Evolutionary conservation across 2,113 vertebrate genomes (phyloP).

Genomic region (Ginglymostoma cirratum): DNA sequence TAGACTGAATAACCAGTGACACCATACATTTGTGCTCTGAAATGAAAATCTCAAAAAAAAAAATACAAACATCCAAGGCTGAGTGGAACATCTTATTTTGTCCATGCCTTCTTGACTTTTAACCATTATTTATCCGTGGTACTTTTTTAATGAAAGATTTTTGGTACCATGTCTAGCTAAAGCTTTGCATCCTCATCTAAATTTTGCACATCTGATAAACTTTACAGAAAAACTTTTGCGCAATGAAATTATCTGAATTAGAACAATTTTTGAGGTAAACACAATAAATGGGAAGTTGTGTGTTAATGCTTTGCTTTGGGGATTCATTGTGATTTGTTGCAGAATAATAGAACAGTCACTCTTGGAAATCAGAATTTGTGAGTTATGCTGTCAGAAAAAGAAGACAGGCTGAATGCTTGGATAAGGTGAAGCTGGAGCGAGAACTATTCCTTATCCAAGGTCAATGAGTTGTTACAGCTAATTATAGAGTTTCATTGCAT

Average conservation of each 20-base stretch:
- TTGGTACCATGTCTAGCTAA: neutral
- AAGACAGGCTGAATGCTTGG: neutral
- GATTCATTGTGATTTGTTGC: neutral
- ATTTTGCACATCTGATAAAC: neutral
- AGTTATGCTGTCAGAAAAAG: neutral
- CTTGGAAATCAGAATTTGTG: neutral
- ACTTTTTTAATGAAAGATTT: neutral
- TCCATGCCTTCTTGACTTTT: neutral
- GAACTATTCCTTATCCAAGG: neutral
- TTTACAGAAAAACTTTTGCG: neutral
- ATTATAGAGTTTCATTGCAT: neutral
- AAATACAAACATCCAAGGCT: neutral
- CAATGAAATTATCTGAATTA: neutral
- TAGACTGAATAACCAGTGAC: neutral
- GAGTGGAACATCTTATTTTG: neutral
- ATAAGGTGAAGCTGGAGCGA: neutral
- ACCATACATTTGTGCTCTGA: neutral
- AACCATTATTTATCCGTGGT: neutral
- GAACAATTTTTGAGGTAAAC: neutral
- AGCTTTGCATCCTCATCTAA: slow-evolving; percentile 55
- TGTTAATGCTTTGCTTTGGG: neutral
- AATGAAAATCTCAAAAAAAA: neutral
- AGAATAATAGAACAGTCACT: neutral
- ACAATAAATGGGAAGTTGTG: neutral
- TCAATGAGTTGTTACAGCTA: neutral